Evolutionary conservation across 2,797 vertebrate species (phyloP).

Genomic region (Chelonia mydas): DNA sequence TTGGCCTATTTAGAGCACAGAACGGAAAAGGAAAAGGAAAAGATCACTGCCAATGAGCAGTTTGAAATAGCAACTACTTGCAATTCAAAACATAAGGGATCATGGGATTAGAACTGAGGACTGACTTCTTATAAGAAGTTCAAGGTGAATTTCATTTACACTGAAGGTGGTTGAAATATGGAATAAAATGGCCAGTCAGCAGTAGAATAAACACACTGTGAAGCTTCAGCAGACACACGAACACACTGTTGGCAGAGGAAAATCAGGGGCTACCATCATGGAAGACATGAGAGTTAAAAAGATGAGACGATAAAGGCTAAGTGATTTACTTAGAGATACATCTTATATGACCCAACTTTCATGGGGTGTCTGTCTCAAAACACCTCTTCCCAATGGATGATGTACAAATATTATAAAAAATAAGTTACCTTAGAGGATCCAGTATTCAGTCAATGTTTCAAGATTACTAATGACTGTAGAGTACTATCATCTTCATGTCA

Average conservation of each 20-base stretch:
- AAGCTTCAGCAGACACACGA: not conserved
- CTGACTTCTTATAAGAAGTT: not conserved
- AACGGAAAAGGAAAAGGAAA: not conserved
- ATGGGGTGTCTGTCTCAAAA: not conserved
- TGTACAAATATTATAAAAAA: not conserved
- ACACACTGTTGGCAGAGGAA: not conserved
- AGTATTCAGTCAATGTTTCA: not conserved
- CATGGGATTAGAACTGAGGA: not conserved
- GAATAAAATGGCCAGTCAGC: constrained; percentile 6
- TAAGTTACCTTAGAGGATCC: not conserved
- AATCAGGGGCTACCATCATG: not conserved
- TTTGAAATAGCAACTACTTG: not conserved
- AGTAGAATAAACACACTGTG: not conserved
- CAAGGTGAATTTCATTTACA: not conserved
- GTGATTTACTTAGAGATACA: not conserved
- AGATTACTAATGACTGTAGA: not conserved
- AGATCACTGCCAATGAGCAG: not conserved
- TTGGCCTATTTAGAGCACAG: not conserved
- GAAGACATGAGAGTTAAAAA: not conserved
- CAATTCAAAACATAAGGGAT: not conserved
- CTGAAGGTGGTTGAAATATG: not conserved
- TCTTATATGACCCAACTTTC: not conserved
- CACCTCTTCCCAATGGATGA: not conserved
- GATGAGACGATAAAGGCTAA: not conserved
- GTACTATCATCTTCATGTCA: constrained; percentile 1